phyloP scores from a whole-genome alignment of 2,797 vertebrate genomes.

The Coregonus suidteri region DNA sequence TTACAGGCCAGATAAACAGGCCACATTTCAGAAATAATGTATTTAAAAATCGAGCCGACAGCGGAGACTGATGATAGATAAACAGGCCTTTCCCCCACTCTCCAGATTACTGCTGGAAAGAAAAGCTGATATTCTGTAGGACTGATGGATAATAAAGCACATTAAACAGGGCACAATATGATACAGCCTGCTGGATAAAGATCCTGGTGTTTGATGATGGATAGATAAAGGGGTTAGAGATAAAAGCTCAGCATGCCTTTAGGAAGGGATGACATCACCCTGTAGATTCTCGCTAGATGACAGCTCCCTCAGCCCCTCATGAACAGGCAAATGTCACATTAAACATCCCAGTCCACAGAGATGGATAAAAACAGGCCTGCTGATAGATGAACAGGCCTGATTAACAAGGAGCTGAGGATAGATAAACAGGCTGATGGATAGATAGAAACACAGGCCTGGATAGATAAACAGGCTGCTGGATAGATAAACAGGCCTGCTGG shows the following conservation, averaged over 20 bases:
- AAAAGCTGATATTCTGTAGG: slow-evolving; percentile 99
- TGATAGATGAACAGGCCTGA: no score
- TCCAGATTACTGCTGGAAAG: slow-evolving; percentile 99
- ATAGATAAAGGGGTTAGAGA: slow-evolving; percentile 95
- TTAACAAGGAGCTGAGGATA: no score
- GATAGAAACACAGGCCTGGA: no score
- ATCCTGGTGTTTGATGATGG: slow-evolving; percentile 99
- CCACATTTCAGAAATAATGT: slow-evolving; percentile 99
- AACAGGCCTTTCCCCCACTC: slow-evolving; percentile 98
- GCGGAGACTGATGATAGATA: slow-evolving; percentile 86
- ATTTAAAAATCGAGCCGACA: slow-evolving; percentile 94
- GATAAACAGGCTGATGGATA: no score
- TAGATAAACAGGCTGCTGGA: no score
- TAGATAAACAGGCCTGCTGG: no score
- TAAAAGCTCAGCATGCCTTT: slow-evolving; percentile 99
- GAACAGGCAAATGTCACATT: slow-evolving; percentile 78
- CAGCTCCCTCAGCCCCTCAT: slow-evolving; percentile 68
- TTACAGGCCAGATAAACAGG: no score
- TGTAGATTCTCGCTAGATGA: slow-evolving; percentile 89
- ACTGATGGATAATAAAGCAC: slow-evolving; percentile 99
- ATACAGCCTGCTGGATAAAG: slow-evolving; percentile 99
- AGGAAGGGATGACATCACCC: slow-evolving; percentile 90
- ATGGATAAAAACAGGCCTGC: slow-evolving; percentile 78
- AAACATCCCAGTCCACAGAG: slow-evolving; percentile 76
- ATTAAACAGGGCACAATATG: slow-evolving; percentile 99